phyloP scores from a whole-genome alignment of 2,797 vertebrate genomes.

The Phalanger gymnotis region DNA sequence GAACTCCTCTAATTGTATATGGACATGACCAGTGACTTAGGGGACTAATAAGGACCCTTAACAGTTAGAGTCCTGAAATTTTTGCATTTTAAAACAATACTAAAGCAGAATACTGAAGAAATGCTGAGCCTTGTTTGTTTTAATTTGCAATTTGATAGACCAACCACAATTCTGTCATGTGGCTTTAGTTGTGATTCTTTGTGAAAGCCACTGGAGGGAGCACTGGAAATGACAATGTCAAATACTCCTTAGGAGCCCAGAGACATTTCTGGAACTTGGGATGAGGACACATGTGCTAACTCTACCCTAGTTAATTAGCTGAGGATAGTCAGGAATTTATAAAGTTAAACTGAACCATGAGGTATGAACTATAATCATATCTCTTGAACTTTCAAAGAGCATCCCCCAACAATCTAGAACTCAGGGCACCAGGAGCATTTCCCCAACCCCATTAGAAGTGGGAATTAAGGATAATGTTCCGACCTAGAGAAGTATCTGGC shows the following conservation, averaged over 20 bases:
- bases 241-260: not conserved
- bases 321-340: not conserved
- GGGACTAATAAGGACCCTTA: not conserved
- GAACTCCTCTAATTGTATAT: not conserved
- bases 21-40: not conserved
- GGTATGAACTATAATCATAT: not conserved
- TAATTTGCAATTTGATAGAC: not conserved
- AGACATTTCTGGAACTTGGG: not conserved
- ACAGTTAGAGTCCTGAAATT: not conserved
- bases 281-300: not conserved
- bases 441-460: not conserved
- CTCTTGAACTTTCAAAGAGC: not conserved
- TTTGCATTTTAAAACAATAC: not conserved
- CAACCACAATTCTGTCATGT: not conserved
- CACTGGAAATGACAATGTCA: not conserved
- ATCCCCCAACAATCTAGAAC: not conserved
- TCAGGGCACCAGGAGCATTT: not conserved
- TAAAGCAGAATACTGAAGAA: not conserved
- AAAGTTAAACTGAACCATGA: not conserved
- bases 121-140: not conserved
- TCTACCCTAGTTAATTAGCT: not conserved
- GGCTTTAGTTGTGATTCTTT: not conserved
- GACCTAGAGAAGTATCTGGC: too few relatives aligned
- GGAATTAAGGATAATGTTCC: not conserved
- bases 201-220: not conserved